Evolutionary conservation across 2,888 invertebrate genomes (phyloP).

Genomic region (Synergus itoensis): DNA sequence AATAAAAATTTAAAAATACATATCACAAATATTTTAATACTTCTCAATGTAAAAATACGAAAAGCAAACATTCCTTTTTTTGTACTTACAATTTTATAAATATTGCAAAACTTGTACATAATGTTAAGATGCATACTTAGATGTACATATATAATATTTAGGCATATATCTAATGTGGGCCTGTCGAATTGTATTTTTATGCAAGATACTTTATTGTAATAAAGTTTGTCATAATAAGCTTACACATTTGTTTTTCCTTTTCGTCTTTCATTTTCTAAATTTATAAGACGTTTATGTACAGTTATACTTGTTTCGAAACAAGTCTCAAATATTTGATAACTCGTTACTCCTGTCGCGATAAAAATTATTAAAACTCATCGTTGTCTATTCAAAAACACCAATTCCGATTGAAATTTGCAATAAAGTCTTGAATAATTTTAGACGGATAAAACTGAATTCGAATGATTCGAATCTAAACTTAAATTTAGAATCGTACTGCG

Average conservation of each 20-base stretch:
- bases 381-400: neutral
- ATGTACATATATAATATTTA: constrained; percentile 3
- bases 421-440: neutral
- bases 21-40: neutral
- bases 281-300: no score
- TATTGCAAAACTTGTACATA: constrained; percentile 17
- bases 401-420: neutral
- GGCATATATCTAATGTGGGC: neutral
- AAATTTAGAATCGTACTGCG: neutral
- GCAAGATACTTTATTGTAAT: constrained; percentile 2
- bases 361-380: neutral
- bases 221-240: neutral
- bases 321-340: neutral
- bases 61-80: constrained; percentile 19
- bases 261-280: neutral
- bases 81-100: constrained; percentile 34
- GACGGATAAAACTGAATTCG: neutral
- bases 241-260: neutral
- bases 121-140: neutral
- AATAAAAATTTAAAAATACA: constrained; percentile 1
- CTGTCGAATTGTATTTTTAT: constrained; percentile 28
- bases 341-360: neutral
- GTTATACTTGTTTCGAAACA: no score
- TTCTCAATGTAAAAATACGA: neutral
- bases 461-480: neutral